Conservation (phyloP, 2,113 vertebrate genomes). For the Glareola pratincola region DNA sequence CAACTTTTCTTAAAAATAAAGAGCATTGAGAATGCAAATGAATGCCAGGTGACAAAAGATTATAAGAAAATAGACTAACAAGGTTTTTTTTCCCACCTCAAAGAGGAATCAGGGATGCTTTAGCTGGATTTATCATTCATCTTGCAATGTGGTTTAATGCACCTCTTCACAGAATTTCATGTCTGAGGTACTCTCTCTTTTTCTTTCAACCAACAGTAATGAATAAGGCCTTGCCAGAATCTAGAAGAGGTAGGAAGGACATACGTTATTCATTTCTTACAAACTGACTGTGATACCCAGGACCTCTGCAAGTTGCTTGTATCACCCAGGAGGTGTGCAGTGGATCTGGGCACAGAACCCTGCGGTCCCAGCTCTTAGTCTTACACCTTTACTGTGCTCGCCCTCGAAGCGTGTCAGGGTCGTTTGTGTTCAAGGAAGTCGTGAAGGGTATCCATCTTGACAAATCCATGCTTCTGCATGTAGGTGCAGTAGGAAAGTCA, state of each 20-base stretch:
- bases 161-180: not conserved
- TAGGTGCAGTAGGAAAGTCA: not conserved
- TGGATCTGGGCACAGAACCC: not conserved
- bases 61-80: not conserved
- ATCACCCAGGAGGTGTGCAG: not conserved
- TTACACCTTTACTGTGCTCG: not conserved
- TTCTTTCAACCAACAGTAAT: not conserved
- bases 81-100: not conserved
- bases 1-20: not conserved
- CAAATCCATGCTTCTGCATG: not conserved
- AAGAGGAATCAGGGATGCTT: not conserved
- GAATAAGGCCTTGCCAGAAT: not conserved
- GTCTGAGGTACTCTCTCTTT: not conserved
- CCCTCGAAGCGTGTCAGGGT: accelerated
- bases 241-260: not conserved
- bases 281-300: not conserved
- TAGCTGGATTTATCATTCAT: not conserved
- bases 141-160: not conserved
- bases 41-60: not conserved
- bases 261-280: not conserved
- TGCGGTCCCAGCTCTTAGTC: not conserved
- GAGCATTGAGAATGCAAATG: not conserved
- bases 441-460: not conserved
- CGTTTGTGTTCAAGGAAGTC: not conserved
- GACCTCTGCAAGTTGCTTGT: not conserved